A percentile compares a stretch with the other conserved stretches of the same genome.
These are phyloP conservation scores for Nematopogon swammerdamellus DNA, from an alignment of 2,888 invertebrate species.

Conservation along the genomic window DNA sequence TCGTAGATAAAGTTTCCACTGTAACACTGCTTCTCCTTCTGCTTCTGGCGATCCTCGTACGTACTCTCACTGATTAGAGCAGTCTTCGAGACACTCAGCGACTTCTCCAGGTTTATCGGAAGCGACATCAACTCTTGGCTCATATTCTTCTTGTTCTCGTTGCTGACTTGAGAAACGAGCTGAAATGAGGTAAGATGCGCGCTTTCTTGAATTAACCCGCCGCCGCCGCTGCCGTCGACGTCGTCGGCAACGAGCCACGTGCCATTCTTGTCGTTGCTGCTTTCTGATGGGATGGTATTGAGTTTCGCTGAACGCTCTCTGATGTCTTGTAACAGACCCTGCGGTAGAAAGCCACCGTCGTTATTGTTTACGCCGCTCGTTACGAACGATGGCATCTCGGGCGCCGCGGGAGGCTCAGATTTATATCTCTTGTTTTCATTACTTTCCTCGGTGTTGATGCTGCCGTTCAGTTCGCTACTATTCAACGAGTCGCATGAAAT, in stretches of 20 bases:
- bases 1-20: constrained; percentile 61
- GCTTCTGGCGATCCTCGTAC: constrained; percentile 62
- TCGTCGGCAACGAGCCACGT: constrained; percentile 16
- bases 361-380: constrained; percentile 30
- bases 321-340: constrained; percentile 66
- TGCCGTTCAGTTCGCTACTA: constrained; percentile 62
- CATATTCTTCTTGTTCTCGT: constrained; percentile 29
- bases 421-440: constrained; percentile 33
- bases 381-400: constrained; percentile 27
- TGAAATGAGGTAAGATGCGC: constrained; percentile 49
- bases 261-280: constrained; percentile 27
- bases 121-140: constrained; percentile 23
- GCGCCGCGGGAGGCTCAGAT: constrained; percentile 29
- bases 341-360: constrained; percentile 57
- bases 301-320: constrained; percentile 61
- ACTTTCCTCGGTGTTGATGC: constrained; percentile 48
- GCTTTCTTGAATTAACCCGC: constrained; percentile 49
- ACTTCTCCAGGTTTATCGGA: constrained; percentile 17
- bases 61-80: constrained; percentile 63
- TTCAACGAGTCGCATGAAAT: constrained; percentile 82
- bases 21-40: constrained; percentile 42
- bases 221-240: constrained; percentile 36
- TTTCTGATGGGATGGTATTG: constrained; percentile 42
- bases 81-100: constrained; percentile 23
- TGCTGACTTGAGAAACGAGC: constrained; percentile 49